A percentile compares a stretch with the other conserved stretches of the same genome.
These are phyloP conservation scores for Drosophila gaucha DNA, from an alignment of 2,888 invertebrate genomes.

Conservation along the genomic window DNA sequence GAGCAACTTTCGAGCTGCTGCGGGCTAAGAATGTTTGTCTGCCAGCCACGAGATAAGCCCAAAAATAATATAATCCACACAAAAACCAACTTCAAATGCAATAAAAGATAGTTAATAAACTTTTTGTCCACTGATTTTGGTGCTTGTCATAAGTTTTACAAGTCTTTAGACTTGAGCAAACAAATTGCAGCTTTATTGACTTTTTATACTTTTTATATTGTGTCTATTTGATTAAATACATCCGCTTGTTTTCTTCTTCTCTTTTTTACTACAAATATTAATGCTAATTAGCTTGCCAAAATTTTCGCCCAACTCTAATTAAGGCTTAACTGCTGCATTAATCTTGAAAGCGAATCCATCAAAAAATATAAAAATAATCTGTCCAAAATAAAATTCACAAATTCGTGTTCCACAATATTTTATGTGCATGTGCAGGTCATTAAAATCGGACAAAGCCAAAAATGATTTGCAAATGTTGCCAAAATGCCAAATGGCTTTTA, in stretches of 20 bases:
- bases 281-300: conserved; percentile 36
- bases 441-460: conserved; percentile 41
- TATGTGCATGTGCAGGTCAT: conserved; percentile 22
- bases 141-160: conserved; percentile 16
- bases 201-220: background rate
- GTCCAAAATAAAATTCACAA: conserved; percentile 20
- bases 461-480: conserved; percentile 1
- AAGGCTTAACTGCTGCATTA: conserved; percentile 30
- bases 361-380: conserved; percentile 4
- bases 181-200: conserved; percentile 1
- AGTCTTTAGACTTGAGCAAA: conserved; percentile 2
- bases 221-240: conserved; percentile 3
- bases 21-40: conserved; percentile 26
- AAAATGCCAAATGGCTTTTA: conserved; percentile 5
- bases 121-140: too few relatives aligned
- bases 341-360: conserved; percentile 33
- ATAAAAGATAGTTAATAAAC: conserved; percentile 23
- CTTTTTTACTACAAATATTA: too few relatives aligned
- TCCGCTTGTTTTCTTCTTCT: background rate
- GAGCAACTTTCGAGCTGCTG: conserved; percentile 60
- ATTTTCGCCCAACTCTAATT: conserved; percentile 21
- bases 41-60: conserved; percentile 35
- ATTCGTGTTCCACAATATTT: conserved; percentile 32
- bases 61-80: conserved; percentile 24
- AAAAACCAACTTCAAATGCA: conserved; percentile 12